These are phyloP conservation scores for Papilio helenus DNA, from an alignment of 1,140 invertebrate species.

Conservation along the genomic window DNA sequence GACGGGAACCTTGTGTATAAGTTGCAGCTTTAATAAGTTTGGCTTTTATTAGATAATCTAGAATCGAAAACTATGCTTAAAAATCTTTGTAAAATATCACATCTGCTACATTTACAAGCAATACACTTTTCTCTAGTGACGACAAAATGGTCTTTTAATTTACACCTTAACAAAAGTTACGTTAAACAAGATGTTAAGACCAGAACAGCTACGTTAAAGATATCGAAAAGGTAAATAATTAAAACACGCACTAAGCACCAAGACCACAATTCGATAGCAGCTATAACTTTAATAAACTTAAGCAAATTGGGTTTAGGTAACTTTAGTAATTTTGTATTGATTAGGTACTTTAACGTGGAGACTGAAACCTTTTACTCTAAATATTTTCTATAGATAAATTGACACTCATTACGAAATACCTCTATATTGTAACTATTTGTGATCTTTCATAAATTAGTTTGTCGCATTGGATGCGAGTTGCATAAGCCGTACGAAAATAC, in stretches of 20 bases:
- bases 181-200: background rate
- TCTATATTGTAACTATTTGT: background rate
- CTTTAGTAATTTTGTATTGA: background rate
- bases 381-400: background rate
- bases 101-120: constrained; percentile 15
- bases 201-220: background rate
- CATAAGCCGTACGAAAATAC: constrained; percentile 71
- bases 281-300: background rate
- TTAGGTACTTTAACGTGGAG: background rate
- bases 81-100: constrained; percentile 19
- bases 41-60: constrained; percentile 57
- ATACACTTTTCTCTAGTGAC: constrained; percentile 3
- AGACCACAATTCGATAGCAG: background rate
- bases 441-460: constrained; percentile 14
- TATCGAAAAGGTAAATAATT: background rate
- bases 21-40: constrained; percentile 65
- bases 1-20: constrained; percentile 55
- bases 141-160: constrained; percentile 34
- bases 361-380: background rate
- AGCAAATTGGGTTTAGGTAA: background rate
- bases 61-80: constrained; percentile 37
- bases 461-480: constrained; percentile 51
- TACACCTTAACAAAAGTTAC: background rate
- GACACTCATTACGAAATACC: constrained; percentile 1
- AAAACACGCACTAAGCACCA: background rate